Evolutionary conservation across 2,113 vertebrate genomes (phyloP).

Genomic region (Chauna torquata): DNA sequence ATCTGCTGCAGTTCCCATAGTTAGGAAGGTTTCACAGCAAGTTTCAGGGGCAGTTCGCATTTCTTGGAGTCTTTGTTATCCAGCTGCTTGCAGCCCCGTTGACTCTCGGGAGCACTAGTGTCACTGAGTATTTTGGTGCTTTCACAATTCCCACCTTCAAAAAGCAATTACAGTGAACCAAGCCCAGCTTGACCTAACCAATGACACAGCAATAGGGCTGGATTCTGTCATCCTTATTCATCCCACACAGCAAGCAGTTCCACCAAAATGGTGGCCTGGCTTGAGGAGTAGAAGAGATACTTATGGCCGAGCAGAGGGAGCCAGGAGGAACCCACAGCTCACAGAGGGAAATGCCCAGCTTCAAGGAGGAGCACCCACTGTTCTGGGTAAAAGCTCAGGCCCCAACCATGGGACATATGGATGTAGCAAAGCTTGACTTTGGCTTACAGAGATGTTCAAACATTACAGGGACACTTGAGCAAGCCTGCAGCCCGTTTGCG

Average conservation of each 20-base stretch:
- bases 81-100: neutral
- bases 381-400: neutral
- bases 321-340: neutral
- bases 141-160: neutral
- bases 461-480: neutral
- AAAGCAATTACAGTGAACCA: neutral
- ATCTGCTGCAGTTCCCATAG: neutral
- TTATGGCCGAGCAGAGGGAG: neutral
- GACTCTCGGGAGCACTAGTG: neutral
- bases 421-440: neutral
- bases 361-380: neutral
- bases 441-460: neutral
- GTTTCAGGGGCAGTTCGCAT: neutral
- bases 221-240: neutral
- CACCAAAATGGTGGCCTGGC: neutral
- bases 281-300: neutral
- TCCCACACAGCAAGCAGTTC: rapidly evolving
- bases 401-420: rapidly evolving
- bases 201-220: neutral
- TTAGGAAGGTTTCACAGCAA: neutral
- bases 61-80: neutral
- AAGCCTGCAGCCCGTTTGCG: neutral
- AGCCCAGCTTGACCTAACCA: neutral
- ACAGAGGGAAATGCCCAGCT: neutral
- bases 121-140: neutral